Conservation (phyloP, 2,113 vertebrate genomes). For the Bucco capensis region DNA sequence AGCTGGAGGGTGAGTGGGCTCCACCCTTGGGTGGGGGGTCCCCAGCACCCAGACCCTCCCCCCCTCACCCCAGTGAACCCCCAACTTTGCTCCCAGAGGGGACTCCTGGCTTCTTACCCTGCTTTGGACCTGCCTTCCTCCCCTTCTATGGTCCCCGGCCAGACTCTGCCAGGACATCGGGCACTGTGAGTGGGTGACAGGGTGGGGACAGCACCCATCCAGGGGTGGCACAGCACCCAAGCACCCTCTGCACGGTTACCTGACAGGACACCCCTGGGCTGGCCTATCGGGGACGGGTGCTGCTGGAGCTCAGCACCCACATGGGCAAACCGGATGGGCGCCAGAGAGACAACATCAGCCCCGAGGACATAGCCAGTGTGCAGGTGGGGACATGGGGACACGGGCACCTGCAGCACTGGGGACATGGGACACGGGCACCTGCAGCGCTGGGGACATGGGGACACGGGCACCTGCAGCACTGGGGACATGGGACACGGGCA, state of each 20-base stretch:
- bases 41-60: background rate
- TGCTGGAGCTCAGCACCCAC: slow-evolving; percentile 63
- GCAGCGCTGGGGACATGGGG: too few species aligned
- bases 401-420: too few species aligned
- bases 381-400: slow-evolving; percentile 66
- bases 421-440: too few species aligned
- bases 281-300: slow-evolving; percentile 64
- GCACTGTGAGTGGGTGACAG: background rate
- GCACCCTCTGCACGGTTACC: accelerated
- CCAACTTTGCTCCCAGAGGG: background rate
- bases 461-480: too few species aligned
- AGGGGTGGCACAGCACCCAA: background rate
- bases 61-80: background rate
- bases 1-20: background rate
- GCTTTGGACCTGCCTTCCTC: slow-evolving; percentile 70
- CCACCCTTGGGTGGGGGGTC: background rate
- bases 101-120: slow-evolving; percentile 56
- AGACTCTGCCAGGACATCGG: accelerated
- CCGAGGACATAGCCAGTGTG: background rate
- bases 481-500: too few species aligned
- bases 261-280: background rate
- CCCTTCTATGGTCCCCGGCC: slow-evolving; percentile 28
- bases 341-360: background rate
- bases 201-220: background rate
- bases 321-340: background rate